Percentiles rank a stretch among this genome's conserved stretches.
phyloP scores from a whole-genome alignment of 2,113 vertebrate species.

The Aptenodytes patagonicus region DNA sequence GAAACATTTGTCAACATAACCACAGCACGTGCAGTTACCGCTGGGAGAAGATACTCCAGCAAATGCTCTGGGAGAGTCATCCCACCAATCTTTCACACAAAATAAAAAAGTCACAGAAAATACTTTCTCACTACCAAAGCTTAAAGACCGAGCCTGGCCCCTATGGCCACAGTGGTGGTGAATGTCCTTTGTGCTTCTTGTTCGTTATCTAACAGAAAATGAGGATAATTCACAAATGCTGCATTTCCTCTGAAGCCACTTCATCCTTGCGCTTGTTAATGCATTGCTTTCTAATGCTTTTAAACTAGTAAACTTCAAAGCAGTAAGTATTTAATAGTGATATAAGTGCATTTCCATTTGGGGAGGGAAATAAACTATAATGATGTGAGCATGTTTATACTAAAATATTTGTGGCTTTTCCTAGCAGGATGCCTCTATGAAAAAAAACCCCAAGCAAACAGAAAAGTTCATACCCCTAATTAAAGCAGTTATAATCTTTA shows the following conservation, averaged over 20 bases:
- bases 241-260: neutral
- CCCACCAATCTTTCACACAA: neutral
- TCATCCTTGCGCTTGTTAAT: neutral
- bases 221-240: neutral
- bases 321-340: neutral
- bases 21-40: neutral
- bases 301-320: neutral
- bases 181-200: neutral
- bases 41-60: neutral
- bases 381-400: neutral
- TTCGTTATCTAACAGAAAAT: neutral
- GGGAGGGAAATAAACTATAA: neutral
- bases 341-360: neutral
- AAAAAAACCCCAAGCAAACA: neutral
- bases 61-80: neutral
- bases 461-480: neutral
- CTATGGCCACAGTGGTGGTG: accelerated
- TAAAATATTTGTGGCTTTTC: conserved; percentile 28
- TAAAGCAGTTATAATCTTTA: neutral
- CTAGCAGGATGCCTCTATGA: neutral
- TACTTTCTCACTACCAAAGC: neutral
- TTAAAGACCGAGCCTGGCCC: neutral
- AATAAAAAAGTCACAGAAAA: neutral
- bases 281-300: neutral
- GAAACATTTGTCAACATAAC: neutral